Percentiles rank a stretch among this genome's conserved stretches.
phyloP scores from a whole-genome alignment of 2,113 vertebrate genomes.

The Calypte anna region DNA sequence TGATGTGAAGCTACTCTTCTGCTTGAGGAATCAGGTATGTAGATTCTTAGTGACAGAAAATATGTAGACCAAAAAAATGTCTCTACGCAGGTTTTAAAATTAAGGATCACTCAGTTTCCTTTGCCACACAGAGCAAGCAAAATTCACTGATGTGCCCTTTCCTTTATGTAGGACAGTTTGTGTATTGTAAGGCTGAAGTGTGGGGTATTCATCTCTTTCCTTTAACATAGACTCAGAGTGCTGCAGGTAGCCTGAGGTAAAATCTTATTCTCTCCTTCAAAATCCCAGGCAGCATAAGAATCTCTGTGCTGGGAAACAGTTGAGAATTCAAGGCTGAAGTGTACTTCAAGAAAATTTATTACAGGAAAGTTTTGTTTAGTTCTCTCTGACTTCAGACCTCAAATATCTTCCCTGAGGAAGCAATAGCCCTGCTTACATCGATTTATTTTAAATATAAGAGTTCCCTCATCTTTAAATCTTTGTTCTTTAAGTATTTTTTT shows the following conservation, averaged over 20 bases:
- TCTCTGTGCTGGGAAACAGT: neutral
- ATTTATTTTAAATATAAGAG: neutral
- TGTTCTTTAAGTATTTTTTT: neutral
- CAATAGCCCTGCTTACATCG: neutral
- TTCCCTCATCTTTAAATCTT: neutral
- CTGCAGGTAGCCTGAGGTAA: neutral
- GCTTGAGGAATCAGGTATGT: neutral
- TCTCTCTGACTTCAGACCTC: neutral
- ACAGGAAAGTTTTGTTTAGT: neutral
- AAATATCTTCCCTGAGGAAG: neutral
- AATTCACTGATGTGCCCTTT: neutral
- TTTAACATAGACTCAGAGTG: neutral
- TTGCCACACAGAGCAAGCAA: neutral
- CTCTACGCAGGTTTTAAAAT: neutral
- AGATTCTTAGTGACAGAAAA: neutral
- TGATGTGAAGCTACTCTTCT: neutral
- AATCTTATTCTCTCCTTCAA: neutral
- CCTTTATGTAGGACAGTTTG: neutral
- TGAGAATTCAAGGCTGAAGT: neutral
- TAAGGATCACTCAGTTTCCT: neutral
- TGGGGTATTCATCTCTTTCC: neutral
- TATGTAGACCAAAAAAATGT: neutral
- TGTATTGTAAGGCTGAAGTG: neutral
- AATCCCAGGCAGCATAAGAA: neutral
- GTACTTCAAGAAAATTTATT: neutral